Evolutionary conservation across 1,140 invertebrate genomes (phyloP).

Genomic region (Pissodes strobi): DNA sequence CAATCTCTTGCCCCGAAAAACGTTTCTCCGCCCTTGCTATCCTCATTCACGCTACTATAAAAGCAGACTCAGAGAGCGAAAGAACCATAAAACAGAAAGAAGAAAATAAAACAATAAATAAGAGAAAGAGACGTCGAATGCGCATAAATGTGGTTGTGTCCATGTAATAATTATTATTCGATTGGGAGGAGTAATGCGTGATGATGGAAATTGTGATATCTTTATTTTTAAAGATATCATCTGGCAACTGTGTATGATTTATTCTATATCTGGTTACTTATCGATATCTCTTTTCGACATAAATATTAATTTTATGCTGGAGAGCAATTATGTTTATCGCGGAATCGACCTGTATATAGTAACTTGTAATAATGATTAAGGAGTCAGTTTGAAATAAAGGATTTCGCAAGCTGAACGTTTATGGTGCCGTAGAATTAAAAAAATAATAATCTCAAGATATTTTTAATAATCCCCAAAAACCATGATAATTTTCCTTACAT

Average conservation of each 20-base stretch:
- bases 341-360: too few species aligned
- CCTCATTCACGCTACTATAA: slow-evolving; percentile 37
- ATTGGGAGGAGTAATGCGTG: slow-evolving; percentile 27
- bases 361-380: too few species aligned
- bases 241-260: slow-evolving; percentile 22
- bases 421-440: too few species aligned
- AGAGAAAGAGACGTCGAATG: slow-evolving; percentile 10
- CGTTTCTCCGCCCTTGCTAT: slow-evolving; percentile 38
- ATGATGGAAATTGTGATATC: slow-evolving; percentile 30
- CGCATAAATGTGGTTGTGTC: slow-evolving; percentile 21
- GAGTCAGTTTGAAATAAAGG: too few species aligned
- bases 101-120: slow-evolving; percentile 24
- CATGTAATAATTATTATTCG: slow-evolving; percentile 37
- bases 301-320: slow-evolving; percentile 18
- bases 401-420: too few species aligned
- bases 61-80: neutral
- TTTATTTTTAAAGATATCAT: slow-evolving; percentile 28
- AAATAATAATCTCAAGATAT: too few species aligned
- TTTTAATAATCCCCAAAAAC: too few species aligned
- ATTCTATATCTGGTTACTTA: slow-evolving; percentile 27
- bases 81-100: neutral
- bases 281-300: slow-evolving; percentile 23
- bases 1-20: slow-evolving; percentile 32
- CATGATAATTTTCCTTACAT: too few species aligned
- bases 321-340: slow-evolving; percentile 16